Evolutionary conservation across 2,113 vertebrate genomes (phyloP).

Genomic region (Callocephalon fimbriatum): DNA sequence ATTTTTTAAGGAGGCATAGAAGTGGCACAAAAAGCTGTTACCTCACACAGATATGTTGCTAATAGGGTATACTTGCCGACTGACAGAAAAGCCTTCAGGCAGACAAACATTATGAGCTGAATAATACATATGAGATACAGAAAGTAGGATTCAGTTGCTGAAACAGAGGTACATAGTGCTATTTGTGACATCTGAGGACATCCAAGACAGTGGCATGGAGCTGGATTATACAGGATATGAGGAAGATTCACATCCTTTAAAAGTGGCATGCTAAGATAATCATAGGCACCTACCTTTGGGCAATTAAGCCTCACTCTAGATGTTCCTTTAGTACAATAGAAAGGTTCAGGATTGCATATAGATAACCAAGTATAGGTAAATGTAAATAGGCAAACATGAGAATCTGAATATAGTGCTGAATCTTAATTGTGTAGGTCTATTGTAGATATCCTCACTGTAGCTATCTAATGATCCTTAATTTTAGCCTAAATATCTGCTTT

Average conservation of each 20-base stretch:
- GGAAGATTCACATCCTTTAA: background rate
- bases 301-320: background rate
- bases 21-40: background rate
- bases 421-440: background rate
- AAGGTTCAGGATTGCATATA: background rate
- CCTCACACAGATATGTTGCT: background rate
- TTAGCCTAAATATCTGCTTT: background rate
- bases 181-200: background rate
- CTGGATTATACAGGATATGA: background rate
- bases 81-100: background rate
- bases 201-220: background rate
- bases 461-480: background rate
- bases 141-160: background rate
- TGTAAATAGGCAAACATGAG: background rate
- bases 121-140: background rate
- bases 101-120: background rate
- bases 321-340: background rate
- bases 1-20: background rate
- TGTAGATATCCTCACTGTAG: background rate
- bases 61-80: background rate
- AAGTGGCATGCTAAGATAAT: background rate
- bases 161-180: background rate
- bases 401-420: background rate
- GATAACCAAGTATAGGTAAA: background rate
- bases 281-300: background rate